Percentiles rank a stretch among this genome's conserved stretches.
These are phyloP conservation scores for Ridgeia piscesae DNA, from an alignment of 1,140 invertebrate genomes.

Conservation along the genomic window DNA sequence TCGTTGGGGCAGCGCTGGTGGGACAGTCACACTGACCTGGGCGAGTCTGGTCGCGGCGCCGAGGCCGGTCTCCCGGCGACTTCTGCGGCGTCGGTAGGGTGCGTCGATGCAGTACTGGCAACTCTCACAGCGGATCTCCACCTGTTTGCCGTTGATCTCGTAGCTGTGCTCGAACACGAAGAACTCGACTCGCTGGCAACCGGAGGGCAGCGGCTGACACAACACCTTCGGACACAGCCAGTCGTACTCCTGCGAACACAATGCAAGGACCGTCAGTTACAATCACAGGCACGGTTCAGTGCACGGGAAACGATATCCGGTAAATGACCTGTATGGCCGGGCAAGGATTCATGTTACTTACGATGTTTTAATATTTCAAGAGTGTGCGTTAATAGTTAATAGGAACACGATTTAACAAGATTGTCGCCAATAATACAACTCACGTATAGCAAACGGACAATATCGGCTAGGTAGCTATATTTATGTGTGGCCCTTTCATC, in stretches of 20 bases:
- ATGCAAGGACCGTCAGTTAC: background rate
- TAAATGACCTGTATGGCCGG: too few relatives aligned
- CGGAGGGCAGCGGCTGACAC: background rate
- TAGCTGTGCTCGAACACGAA: background rate
- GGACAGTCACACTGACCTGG: background rate
- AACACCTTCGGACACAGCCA: background rate
- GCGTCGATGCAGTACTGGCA: background rate
- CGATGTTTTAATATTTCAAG: too few relatives aligned
- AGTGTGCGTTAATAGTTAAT: too few relatives aligned
- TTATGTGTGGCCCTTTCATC: too few relatives aligned
- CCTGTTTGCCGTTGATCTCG: background rate
- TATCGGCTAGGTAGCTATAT: too few relatives aligned
- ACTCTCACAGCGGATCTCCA: background rate
- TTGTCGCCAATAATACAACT: too few relatives aligned
- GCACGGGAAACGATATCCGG: too few relatives aligned
- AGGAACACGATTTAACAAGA: too few relatives aligned
- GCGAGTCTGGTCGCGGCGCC: background rate
- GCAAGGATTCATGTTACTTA: too few relatives aligned
- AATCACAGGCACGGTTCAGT: too few relatives aligned
- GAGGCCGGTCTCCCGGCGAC: background rate
- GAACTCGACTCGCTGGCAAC: background rate
- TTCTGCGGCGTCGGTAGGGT: background rate
- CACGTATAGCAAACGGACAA: too few relatives aligned
- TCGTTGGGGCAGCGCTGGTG: background rate
- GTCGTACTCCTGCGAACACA: background rate